These are phyloP conservation scores for Novumbra hubbsi DNA, from an alignment of 2,797 vertebrate species.

Conservation along the genomic window DNA sequence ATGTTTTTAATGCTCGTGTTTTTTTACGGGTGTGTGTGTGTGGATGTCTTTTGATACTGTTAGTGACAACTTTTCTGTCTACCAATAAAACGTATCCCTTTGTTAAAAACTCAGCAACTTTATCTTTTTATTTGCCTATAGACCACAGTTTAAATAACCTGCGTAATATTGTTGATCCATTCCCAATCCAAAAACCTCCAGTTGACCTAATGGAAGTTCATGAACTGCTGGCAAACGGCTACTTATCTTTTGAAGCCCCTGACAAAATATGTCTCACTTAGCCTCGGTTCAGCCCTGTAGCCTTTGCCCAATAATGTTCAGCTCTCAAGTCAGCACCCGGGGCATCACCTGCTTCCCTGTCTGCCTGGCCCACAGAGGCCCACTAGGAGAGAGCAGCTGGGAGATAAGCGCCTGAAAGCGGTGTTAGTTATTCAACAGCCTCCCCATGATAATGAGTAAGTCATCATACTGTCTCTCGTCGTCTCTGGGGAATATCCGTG, in stretches of 20 bases:
- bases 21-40: background rate
- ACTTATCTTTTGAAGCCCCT: conserved; percentile 28
- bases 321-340: conserved; percentile 26
- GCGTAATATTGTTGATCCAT: background rate
- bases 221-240: conserved; percentile 12
- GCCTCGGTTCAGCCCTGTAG: conserved; percentile 17
- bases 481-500: background rate
- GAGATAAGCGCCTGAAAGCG: conserved; percentile 40
- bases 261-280: conserved; percentile 32
- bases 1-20: background rate
- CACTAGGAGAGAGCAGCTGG: conserved; percentile 32
- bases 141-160: background rate
- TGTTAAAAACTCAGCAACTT: background rate
- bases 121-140: background rate
- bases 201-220: conserved; percentile 11
- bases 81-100: background rate
- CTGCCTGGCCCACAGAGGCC: conserved; percentile 39
- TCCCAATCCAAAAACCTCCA: conserved; percentile 1
- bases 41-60: background rate
- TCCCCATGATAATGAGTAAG: conserved; percentile 56
- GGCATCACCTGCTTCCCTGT: conserved; percentile 14
- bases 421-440: conserved; percentile 68
- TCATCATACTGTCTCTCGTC: conserved; percentile 12
- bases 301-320: conserved; percentile 9
- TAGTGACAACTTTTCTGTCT: background rate